phyloP scores from a whole-genome alignment of 2,888 invertebrate species.

The Pheosia gnoma region DNA sequence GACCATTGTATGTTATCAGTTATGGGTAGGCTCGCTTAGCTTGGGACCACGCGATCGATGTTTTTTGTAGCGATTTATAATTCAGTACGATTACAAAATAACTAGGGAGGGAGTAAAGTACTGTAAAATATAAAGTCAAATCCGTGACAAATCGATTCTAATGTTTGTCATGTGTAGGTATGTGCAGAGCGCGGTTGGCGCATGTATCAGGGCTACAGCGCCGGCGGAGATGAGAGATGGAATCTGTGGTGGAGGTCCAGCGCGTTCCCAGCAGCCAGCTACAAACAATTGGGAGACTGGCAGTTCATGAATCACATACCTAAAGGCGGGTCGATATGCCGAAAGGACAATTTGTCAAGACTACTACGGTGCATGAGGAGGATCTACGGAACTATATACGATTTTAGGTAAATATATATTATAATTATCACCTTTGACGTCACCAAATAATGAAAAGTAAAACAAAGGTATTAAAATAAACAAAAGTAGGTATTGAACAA shows the following conservation, averaged over 20 bases:
- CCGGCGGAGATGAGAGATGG: constrained; percentile 87
- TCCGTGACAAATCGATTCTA: too few relatives aligned
- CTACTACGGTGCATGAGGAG: constrained; percentile 92
- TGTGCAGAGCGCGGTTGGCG: constrained; percentile 92
- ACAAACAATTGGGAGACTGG: constrained; percentile 87
- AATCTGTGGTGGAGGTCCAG: constrained; percentile 94
- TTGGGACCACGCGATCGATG: too few relatives aligned
- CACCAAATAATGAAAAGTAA: too few relatives aligned
- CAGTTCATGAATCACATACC: constrained; percentile 94
- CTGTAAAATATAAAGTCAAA: too few relatives aligned
- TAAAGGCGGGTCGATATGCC: constrained; percentile 92
- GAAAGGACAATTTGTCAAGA: constrained; percentile 91
- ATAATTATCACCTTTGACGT: too few relatives aligned
- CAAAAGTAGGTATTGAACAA: background rate
- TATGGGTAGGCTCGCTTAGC: too few relatives aligned
- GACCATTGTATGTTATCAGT: too few relatives aligned
- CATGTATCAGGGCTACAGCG: constrained; percentile 85
- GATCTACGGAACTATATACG: constrained; percentile 91
- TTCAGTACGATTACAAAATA: too few relatives aligned
- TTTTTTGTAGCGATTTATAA: too few relatives aligned
- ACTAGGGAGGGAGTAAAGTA: too few relatives aligned
- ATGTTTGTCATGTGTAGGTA: constrained; percentile 75
- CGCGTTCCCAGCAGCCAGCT: constrained; percentile 88
- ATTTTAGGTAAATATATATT: constrained; percentile 87
- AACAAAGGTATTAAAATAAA: too few relatives aligned